phyloP scores from a whole-genome alignment of 2,113 vertebrate genomes.

The Sylvicapra grimmia region DNA sequence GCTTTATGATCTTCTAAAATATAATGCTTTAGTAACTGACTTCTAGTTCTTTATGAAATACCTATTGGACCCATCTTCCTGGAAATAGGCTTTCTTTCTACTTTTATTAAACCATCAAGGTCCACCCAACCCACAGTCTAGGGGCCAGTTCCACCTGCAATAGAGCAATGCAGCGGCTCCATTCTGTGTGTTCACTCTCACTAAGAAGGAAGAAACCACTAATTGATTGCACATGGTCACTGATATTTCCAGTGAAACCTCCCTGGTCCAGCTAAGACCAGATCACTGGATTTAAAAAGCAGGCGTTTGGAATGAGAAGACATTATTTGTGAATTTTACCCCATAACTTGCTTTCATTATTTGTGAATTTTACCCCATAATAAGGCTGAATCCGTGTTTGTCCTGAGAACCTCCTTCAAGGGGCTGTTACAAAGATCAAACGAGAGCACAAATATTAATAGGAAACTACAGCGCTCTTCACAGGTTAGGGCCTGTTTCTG shows the following conservation, averaged over 20 bases:
- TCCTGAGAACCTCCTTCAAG: background rate
- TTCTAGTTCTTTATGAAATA: background rate
- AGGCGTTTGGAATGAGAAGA: background rate
- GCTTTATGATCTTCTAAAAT: background rate
- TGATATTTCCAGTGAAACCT: background rate
- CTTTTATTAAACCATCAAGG: background rate
- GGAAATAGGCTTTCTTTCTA: background rate
- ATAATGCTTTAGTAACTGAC: background rate
- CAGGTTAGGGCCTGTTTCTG: fast-evolving
- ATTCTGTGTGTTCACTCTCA: background rate
- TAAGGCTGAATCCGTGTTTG: too few relatives aligned
- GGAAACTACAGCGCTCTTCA: background rate
- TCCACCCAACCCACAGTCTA: background rate
- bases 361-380: background rate
- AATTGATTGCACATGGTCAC: background rate
- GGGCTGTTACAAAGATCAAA: background rate
- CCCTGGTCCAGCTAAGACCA: background rate
- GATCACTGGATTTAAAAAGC: background rate
- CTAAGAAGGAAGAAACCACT: background rate
- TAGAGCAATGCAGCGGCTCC: fast-evolving
- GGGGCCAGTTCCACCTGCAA: background rate
- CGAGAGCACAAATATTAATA: background rate
- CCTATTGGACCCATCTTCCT: background rate
- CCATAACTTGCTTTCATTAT: too few relatives aligned
- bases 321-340: background rate